A percentile compares a stretch with the other conserved stretches of the same genome.
Conservation (phyloP, 2,888 invertebrate species). For the Steinernema carpocapsae region DNA sequence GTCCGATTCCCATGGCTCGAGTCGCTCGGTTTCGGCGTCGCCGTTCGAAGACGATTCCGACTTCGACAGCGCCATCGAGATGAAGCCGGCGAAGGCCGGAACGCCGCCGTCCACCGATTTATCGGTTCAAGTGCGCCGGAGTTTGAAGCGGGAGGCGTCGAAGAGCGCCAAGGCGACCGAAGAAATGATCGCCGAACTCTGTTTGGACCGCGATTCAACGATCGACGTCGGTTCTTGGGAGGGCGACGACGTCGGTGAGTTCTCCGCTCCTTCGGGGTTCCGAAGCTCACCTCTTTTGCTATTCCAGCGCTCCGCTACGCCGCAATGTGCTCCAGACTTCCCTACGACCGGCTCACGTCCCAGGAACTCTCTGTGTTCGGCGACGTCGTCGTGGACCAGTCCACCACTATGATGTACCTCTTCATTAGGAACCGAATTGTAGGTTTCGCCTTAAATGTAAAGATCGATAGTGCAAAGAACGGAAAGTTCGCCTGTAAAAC, state of each 20-base stretch:
- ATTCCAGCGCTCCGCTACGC: slow-evolving; percentile 55
- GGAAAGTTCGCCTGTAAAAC: too few species aligned
- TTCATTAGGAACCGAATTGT: slow-evolving; percentile 56
- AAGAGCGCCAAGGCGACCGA: slow-evolving; percentile 16
- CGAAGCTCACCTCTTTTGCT: not conserved
- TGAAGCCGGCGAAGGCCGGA: not conserved
- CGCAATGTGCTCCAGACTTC: slow-evolving; percentile 55
- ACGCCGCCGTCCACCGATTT: too few species aligned
- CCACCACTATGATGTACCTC: slow-evolving; percentile 47
- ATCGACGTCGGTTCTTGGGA: slow-evolving; percentile 51
- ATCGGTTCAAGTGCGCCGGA: too few species aligned
- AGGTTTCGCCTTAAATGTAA: not conserved
- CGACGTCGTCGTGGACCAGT: slow-evolving; percentile 47
- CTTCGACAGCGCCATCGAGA: slow-evolving; percentile 12
- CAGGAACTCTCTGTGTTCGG: slow-evolving; percentile 59
- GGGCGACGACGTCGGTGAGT: slow-evolving; percentile 59
- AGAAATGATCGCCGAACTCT: slow-evolving; percentile 12
- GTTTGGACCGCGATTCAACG: slow-evolving; percentile 1
- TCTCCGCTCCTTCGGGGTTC: not conserved
- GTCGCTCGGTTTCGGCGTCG: slow-evolving; percentile 21
- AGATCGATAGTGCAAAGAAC: too few species aligned
- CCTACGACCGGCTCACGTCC: slow-evolving; percentile 55
- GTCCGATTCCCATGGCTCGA: slow-evolving; percentile 11
- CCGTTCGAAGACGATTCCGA: slow-evolving; percentile 25
- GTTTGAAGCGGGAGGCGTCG: not conserved